These are phyloP conservation scores for Rhagophthalmus giganteus DNA, from an alignment of 2,888 invertebrate species.

Conservation along the genomic window DNA sequence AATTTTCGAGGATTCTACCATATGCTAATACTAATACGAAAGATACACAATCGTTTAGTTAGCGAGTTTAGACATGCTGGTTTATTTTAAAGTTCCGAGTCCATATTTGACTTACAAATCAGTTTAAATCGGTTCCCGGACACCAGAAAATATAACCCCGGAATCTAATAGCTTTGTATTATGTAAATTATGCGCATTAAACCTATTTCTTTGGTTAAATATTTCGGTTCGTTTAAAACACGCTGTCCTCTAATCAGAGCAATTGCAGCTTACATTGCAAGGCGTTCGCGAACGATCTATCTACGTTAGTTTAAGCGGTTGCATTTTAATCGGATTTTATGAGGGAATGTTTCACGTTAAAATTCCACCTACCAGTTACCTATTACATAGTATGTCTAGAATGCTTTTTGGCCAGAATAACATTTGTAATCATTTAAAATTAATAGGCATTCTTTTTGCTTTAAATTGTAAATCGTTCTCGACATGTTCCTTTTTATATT, in stretches of 20 bases:
- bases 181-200: slow-evolving; percentile 20
- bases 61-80: slow-evolving; percentile 14
- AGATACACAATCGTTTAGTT: slow-evolving; percentile 19
- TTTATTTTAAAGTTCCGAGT: slow-evolving; percentile 19
- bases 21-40: slow-evolving; percentile 16
- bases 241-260: slow-evolving; percentile 1
- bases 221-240: slow-evolving; percentile 7
- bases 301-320: no score
- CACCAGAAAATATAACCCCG: slow-evolving; percentile 18
- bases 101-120: slow-evolving; percentile 25
- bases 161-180: slow-evolving; percentile 17
- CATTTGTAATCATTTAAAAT: no score
- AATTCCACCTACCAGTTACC: no score
- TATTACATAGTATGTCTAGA: no score
- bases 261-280: slow-evolving; percentile 9
- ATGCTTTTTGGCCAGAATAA: no score
- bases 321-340: no score
- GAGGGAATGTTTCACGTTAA: no score
- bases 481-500: no score
- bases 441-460: no score
- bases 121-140: slow-evolving; percentile 23
- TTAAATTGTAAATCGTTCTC: no score
- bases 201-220: slow-evolving; percentile 13
- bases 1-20: no score
- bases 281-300: slow-evolving; percentile 3